Evolutionary conservation across 2,113 vertebrate species (phyloP), one percentile per base, ranked within the genome.

Genomic region (Loxodonta africana): DNA sequence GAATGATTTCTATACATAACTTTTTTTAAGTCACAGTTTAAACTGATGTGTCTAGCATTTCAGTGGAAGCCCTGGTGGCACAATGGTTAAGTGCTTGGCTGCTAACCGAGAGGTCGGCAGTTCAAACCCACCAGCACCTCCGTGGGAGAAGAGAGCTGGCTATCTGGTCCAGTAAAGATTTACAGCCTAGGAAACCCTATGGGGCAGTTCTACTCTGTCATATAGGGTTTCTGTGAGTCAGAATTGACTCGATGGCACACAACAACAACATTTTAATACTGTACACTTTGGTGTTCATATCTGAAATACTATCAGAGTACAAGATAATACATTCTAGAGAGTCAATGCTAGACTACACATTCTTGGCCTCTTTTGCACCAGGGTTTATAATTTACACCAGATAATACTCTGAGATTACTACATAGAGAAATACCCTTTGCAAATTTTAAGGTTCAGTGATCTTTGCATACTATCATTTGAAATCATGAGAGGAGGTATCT

Each of bases 391-490:
- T 93, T 90, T 81, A 74, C 92, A 41, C 57, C 67, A 69, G 41
- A 41, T 87, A 78, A 44, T 83, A 69, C 37, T 69, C 41, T 86
- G 57, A 86, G 76, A 69, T 53, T 67, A 26, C 20, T 65, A 41
- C 69, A 10, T 69, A 41, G 67, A 85, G 41, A 90, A 69, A 37
- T 95, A 26, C 44, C 48, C 83, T 94, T 88, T 89, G 26, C 57
- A 88, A 23, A 83, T 71, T 30, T 26, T 76, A 69, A 33, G 21
- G 14, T 82, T 94, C 65, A 82, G 37, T 51, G 60, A 87, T 71
- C 41, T 87, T 95, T 77, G 28, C 84, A 28, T 86, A 53, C 48
- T 77, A 9, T 51, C 57, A 53, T 82, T 95, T 71, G 41, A 96
- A 87, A 87, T 90, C 17, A 92, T 37, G 48, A 82, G 51, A 62